Conservation (phyloP, 2,113 vertebrate genomes). For the Ctenomys sociabilis region DNA sequence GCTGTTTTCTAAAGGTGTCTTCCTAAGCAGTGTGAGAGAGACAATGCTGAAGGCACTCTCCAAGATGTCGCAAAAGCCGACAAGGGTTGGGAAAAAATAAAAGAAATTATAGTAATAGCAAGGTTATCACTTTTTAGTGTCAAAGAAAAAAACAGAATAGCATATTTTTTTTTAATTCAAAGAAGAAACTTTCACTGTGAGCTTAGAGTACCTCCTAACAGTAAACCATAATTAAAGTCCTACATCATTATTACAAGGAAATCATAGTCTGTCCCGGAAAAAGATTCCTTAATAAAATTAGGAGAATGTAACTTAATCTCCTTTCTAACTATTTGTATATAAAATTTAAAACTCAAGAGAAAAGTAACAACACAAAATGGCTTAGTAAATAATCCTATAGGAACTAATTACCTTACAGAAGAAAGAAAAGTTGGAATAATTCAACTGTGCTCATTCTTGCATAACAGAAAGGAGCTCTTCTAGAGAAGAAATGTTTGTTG, state of each 20-base stretch:
- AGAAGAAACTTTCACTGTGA: not conserved
- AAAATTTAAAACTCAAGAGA: conserved; percentile 48
- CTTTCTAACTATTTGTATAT: conserved; percentile 13
- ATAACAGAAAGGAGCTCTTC: not conserved
- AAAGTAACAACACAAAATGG: not conserved
- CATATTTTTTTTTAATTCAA: conserved; percentile 24
- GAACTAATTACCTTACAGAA: conserved; percentile 22
- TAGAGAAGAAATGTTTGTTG: not conserved
- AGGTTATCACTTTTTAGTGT: conserved; percentile 7
- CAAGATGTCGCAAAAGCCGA: conserved; percentile 33
- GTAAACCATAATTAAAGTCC: conserved; percentile 5
- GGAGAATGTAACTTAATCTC: not conserved
- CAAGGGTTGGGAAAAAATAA: not conserved
- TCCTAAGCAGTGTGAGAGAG: not conserved
- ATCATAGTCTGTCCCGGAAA: not conserved
- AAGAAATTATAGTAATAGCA: conserved; percentile 23
- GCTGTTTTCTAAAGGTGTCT: conserved; percentile 3
- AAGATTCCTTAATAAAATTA: conserved; percentile 13
- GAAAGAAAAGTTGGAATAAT: conserved; percentile 17
- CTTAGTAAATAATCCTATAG: conserved; percentile 4
- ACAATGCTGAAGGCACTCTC: conserved; percentile 13
- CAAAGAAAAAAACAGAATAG: conserved; percentile 32
- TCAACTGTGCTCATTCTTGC: not conserved
- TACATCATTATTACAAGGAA: not conserved
- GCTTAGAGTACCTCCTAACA: not conserved